Base-by-base conservation (phyloP, 2,888 invertebrate species). In the Sinotaia quadrata region DNA sequence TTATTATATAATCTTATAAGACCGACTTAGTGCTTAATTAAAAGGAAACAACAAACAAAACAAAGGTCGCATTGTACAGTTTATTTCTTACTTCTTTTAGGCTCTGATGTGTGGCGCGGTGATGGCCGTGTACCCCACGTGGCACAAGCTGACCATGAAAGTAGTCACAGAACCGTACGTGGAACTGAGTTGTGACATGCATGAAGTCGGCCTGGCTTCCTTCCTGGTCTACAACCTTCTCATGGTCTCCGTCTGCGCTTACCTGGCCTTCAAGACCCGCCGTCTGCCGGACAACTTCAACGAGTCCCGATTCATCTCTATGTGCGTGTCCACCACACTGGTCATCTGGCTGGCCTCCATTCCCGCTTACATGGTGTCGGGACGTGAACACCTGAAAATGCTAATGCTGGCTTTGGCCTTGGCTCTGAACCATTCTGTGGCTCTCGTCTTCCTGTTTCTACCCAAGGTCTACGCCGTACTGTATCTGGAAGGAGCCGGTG, bases 241-340 rank as follows among this genome's bases (percentile, higher is more conserved):
- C 4, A 76, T 84, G 52, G 77, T 85, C 12, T 33, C 80, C 27
- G 69, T 79, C 47, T 80, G 81, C 58, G 75, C 83, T 2, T 71
- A 78, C 44, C 81, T 81, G 60, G 84, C 84, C 47, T 84, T 84
- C 72, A 83, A 82, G 67, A 81, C 83, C 29, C 69, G 85, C 31
- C 81, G 81, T 65, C 74, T 83, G 10, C 85, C 85, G 15, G 82
- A 84, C 69, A 84, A 83, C 61, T 85, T 81, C 75, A 85, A 84
- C 73, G 85, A 85, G 76, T 81, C 83, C 0, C 76, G 80, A 4
- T 83, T 81, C 72, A 83, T 81, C 54, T 73, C 78, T 12, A 76
- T 83, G 74, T 82, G 81, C 56, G 83, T 83, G 29, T 82, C 78
- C 77, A 83, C 83, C 12, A 82, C 82, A 0, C 67, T 83, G 31